Conservation (phyloP, 1,140 invertebrate genomes). For the Spodoptera frugiperda region DNA sequence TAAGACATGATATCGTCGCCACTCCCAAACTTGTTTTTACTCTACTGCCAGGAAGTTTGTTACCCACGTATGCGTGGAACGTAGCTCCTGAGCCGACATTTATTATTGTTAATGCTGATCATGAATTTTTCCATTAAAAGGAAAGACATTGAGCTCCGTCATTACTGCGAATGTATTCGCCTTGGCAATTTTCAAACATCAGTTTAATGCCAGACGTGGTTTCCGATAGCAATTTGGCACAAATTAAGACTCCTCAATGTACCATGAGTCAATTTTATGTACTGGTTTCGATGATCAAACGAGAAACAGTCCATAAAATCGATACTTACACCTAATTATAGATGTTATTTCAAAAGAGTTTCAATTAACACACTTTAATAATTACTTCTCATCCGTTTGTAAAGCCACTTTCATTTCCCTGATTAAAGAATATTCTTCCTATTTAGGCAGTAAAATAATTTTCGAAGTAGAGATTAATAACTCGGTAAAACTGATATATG, state of each 20-base stretch:
- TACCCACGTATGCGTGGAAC: background rate
- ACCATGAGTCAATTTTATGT: background rate
- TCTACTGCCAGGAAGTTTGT: conserved; percentile 51
- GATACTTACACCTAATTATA: background rate
- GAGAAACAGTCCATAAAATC: background rate
- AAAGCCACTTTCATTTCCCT: conserved; percentile 19
- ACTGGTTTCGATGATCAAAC: background rate
- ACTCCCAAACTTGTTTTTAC: conserved; percentile 58
- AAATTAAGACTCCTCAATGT: background rate
- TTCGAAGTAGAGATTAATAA: background rate
- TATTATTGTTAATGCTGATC: background rate
- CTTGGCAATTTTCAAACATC: background rate
- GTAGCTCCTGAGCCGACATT: background rate
- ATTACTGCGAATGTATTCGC: too few species aligned
- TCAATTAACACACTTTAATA: background rate
- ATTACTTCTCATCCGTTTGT: conserved; percentile 11
- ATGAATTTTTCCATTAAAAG: background rate
- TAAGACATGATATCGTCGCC: conserved; percentile 62
- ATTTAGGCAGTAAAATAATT: background rate
- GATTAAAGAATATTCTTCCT: background rate
- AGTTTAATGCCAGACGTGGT: background rate
- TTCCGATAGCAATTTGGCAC: conserved; percentile 9
- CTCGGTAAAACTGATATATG: background rate
- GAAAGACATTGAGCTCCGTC: background rate
- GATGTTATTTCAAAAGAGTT: background rate